Percentiles rank a stretch among this genome's conserved stretches.
Evolutionary conservation across 37 sponge, comb jelly and placozoan genomes (phyloP).

Genomic region (Halichondria panicea): DNA sequence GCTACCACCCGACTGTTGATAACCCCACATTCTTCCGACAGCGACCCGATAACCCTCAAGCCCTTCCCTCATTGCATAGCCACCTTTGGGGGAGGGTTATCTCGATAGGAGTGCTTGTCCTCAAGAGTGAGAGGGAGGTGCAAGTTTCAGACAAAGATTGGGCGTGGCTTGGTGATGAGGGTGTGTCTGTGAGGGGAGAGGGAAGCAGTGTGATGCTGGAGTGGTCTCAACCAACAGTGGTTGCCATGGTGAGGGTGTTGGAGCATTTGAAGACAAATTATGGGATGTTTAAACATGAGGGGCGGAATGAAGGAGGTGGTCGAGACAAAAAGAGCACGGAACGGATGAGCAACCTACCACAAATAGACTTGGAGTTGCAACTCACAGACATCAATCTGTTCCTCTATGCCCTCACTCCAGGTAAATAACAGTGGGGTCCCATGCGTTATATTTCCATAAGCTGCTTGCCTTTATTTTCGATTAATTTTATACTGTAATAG

Average conservation of each 20-base stretch:
- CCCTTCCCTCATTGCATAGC: conserved; percentile 61
- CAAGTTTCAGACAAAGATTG: neutral
- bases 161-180: conserved; percentile 19
- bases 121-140: conserved; percentile 19
- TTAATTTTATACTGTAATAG: too few species aligned
- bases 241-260: conserved; percentile 13
- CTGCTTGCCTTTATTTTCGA: too few species aligned
- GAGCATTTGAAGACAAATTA: conserved; percentile 17
- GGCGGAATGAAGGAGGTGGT: neutral
- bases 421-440: conserved; percentile 9
- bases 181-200: conserved; percentile 37
- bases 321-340: neutral
- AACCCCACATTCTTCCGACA: conserved; percentile 32
- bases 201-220: conserved; percentile 40
- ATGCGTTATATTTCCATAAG: too few species aligned
- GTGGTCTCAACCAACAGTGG: conserved; percentile 33
- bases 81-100: conserved; percentile 71
- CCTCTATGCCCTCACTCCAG: conserved; percentile 41
- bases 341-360: neutral
- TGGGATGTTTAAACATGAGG: conserved; percentile 4
- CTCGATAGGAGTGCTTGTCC: conserved; percentile 55
- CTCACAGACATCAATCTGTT: conserved; percentile 40
- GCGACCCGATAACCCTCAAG: conserved; percentile 36
- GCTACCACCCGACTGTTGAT: conserved; percentile 23
- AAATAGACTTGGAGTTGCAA: neutral